Evolutionary conservation across 1,140 invertebrate species (phyloP), one percentile per base, ranked within the genome.

Genomic region (Musca domestica): DNA sequence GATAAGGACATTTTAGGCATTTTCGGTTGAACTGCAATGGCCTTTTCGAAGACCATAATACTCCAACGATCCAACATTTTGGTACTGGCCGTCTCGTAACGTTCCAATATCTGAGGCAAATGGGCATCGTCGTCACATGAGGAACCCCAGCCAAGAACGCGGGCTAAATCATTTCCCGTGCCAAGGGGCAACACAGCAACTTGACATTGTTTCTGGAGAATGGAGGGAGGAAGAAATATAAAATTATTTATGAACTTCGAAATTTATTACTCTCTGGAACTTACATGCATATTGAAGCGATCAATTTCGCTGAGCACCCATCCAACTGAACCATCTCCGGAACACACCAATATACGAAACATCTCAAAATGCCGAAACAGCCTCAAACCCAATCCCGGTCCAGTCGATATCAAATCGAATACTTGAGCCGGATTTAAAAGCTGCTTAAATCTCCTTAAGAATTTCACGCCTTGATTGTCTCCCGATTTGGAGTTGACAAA

Each of bases 401-500:
- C 94, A 14, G 88, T 89, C 10, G 86, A 87, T 70, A 96, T 96
- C 71, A 98, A 89, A 87, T 98, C 96, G 85, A 98, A 98, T 47
- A 98, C 95, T 87, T 98, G 96, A 68, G 95, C 95, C 12, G 96
- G 96, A 86, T 98, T 98, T 34, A 98, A 85, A 54, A 98, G 87
- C 82, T 98, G 96, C 80, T 96, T 97, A 83, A 98, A 98, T 69
- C 95, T 88, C 68, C 95, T 86, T 49, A 98, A 85, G 41, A 98
- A 98, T 83, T 96, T 96, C n/a, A 98, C 90, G 69, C 95, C 96
- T 85, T 96, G 95, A 85, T 98, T 98, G 85, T 98, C 96, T 73
- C 96, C 96, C 68, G 95, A 96, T 85, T 98, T 96, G 56, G 95
- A 97, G 84, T 98, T 98, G 71, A 98, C 95, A 81, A 98, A 98